Base-by-base conservation (phyloP, 2,797 vertebrate species). In the Notoglanidium macrostoma region DNA sequence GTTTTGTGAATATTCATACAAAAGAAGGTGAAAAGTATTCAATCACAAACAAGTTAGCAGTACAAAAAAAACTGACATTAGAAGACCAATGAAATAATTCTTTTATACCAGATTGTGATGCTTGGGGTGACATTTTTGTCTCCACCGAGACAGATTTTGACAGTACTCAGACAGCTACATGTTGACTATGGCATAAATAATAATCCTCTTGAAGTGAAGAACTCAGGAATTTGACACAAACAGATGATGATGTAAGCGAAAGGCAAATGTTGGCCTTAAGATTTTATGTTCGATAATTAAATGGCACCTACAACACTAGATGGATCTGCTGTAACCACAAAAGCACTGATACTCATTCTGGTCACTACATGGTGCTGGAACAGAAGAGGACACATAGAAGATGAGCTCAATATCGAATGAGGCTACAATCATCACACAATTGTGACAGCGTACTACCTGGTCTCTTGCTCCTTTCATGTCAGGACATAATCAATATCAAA, bases 291-390 rank as follows among this genome's bases (percentile, higher is more conserved):
- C 6, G 26, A 46, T 46, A n/a, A 57, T 55, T 68, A 78, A 77
- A 85, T 10, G 49, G 11, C n/a, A 57, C 19, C 35, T 26, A 54
- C 29, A 77, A n/a, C 26, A 68, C 11, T 55, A 40, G 2, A 11
- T 51, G 26, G 23, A 54, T 1, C 32, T 80, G 54, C n/a, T 73
- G n/a, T 74, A 74, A 57, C 76, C 35, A 57, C 12, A 10, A 72
- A 81, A 73, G 44, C n/a, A 73, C 8, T 40, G 46, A 46, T 72
- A n/a, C 59, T 79, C 14, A 54, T 81, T 89, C 26, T 74, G 29
- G 49, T 87, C 90, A 91, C 84, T 88, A 90, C 86, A 83, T 67
- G 87, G 70, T 78, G 72, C 63, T 54, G 51, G 17, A 83, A 83
- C 55, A 72, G 73, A 46, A 81, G 26, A 26, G 32, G 67, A 65